Conservation (phyloP, 35 echinoderm and acorn worm genomes). For the Antedon bifida region DNA sequence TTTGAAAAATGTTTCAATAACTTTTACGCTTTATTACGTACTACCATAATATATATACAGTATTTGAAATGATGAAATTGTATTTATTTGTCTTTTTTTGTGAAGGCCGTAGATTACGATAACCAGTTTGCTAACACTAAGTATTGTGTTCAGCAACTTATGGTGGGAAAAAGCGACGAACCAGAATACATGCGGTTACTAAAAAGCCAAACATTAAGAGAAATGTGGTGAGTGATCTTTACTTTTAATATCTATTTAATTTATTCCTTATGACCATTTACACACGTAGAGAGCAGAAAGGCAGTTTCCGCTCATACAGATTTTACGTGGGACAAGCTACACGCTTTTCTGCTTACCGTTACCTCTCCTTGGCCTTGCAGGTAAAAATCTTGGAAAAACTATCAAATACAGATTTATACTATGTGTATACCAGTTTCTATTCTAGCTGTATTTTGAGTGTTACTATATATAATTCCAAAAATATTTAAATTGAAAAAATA, state of each 20-base stretch:
- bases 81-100: slow-evolving; percentile 3
- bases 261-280: too few species aligned
- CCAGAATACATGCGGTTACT: slow-evolving; percentile 25
- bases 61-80: too few species aligned
- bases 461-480: too few species aligned
- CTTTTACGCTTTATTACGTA: too few species aligned
- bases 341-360: background rate
- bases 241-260: background rate
- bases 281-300: too few species aligned
- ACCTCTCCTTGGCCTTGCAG: too few species aligned
- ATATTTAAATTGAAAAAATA: slow-evolving; percentile 1
- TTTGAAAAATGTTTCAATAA: too few species aligned
- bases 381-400: too few species aligned
- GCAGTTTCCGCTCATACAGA: too few species aligned
- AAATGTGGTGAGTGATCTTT: slow-evolving; percentile 51
- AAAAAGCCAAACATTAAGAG: slow-evolving; percentile 10
- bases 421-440: background rate
- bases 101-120: slow-evolving; percentile 86
- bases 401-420: too few species aligned
- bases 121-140: slow-evolving; percentile 54
- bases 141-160: slow-evolving; percentile 70
- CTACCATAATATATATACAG: too few species aligned
- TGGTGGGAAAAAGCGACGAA: slow-evolving; percentile 36
- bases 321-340: too few species aligned
- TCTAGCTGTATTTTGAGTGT: background rate